Evolutionary conservation across 2,113 vertebrate species (phyloP), one percentile per base, ranked within the genome.

Genomic region (Sapayoa aenigma): DNA sequence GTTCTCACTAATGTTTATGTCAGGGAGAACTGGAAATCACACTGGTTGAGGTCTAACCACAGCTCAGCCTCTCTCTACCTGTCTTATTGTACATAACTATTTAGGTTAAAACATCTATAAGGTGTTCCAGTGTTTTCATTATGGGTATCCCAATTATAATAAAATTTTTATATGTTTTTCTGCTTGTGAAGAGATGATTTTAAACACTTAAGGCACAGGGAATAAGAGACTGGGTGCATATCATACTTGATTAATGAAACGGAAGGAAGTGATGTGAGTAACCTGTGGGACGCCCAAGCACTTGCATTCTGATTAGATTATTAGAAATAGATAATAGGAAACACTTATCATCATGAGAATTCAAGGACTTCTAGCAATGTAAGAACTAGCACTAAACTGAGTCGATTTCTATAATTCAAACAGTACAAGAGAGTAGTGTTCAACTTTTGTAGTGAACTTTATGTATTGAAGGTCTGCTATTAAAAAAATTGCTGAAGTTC

Each of bases 401-500:
- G 12, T 13, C 13, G 35, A 49, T 24, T 73, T 84, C 7, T 67
- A 7, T n/a, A 11, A 74, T 67, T 71, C 28, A 50, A 75, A n/a
- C 3, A 24, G 6, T 27, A 28, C 3, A 56, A 31, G 19, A 37
- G 0, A 50, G 12, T 2, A 35, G 14, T 8, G 0, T 6, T 44
- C 12, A 71, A 31, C 4, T 59, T 71, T 31, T 42, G 6, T 56
- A 56, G 11, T 5, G 9, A 35, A 42, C 46, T 47, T 59, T 71
- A 22, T 42, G 6, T 56, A 56, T 9, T 5, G 8, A 35, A 47
- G 33, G 25, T 19, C 18, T 30, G 3, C 12, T 5, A 2, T 20
- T 44, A 20, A 71, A 88, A 69, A 30, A 53, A 2, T 6, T 75
- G 5, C 4, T 42, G 39, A 44, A 50, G 3, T 68, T 71, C 14